Conservation (phyloP, 2,888 invertebrate species). For the Baronia brevicornis region DNA sequence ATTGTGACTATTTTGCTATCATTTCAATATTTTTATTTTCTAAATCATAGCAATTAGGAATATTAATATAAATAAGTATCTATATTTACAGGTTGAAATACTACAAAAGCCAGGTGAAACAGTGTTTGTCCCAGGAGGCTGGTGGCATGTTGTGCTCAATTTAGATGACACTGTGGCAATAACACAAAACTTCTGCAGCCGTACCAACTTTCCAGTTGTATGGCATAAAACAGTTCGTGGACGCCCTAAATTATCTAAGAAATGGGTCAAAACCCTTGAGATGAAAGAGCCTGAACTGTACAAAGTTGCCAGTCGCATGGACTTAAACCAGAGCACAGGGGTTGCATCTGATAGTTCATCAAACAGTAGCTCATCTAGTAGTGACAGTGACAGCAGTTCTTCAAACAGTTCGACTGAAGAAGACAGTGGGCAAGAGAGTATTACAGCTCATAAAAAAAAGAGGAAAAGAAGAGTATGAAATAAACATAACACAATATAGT, state of each 20-base stretch:
- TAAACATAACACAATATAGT: conserved; percentile 22
- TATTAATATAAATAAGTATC: conserved; percentile 4
- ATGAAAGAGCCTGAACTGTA: conserved; percentile 86
- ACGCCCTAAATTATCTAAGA: conserved; percentile 94
- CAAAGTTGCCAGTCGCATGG: conserved; percentile 86
- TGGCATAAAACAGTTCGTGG: conserved; percentile 99
- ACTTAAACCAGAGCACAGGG: conserved; percentile 89
- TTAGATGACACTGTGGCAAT: conserved; percentile 97
- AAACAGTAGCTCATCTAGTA: conserved; percentile 87
- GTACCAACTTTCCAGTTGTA: conserved; percentile 96
- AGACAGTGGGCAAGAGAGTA: conserved; percentile 92
- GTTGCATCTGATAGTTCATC: conserved; percentile 96
- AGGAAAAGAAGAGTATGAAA: conserved; percentile 77
- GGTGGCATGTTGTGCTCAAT: conserved; percentile 99
- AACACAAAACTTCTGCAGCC: conserved; percentile 98
- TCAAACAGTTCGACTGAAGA: conserved; percentile 76
- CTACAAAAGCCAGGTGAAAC: conserved; percentile 97
- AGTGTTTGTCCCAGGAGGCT: conserved; percentile 98
- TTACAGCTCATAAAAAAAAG: conserved; percentile 88
- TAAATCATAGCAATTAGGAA: background rate
- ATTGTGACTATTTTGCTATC: too few relatives aligned
- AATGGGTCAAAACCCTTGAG: conserved; percentile 86
- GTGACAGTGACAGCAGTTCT: conserved; percentile 76
- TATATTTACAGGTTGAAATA: conserved; percentile 84
- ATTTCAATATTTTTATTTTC: conserved; percentile 2